phyloP scores from a whole-genome alignment of 53 echinoderm and acorn worm species.

The Echinometra lucunter region DNA sequence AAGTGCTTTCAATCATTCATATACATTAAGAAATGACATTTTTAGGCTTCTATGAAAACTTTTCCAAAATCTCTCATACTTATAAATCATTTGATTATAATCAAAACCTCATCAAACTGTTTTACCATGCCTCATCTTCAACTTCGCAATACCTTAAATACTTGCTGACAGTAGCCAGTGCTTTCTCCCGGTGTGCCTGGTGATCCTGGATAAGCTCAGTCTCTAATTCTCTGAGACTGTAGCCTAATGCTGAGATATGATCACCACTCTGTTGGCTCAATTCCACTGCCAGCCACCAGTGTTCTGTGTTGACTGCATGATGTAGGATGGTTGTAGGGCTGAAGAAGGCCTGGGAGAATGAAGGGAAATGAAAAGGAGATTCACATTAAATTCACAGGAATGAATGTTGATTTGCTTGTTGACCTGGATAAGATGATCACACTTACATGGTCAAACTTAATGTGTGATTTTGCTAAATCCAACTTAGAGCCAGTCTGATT shows the following conservation, averaged over 20 bases:
- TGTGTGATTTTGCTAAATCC: too few relatives aligned
- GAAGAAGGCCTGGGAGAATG: conserved; percentile 39
- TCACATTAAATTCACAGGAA: too few relatives aligned
- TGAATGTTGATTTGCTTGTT: too few relatives aligned
- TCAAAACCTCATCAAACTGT: background rate
- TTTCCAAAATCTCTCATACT: background rate
- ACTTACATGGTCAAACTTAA: too few relatives aligned
- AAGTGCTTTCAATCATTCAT: background rate
- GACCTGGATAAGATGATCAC: too few relatives aligned
- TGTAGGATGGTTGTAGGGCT: conserved; percentile 55
- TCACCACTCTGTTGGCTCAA: conserved; percentile 61
- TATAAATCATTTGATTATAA: background rate
- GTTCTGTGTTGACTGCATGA: conserved; percentile 50
- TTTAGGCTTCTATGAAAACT: background rate
- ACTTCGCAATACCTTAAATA: conserved; percentile 49
- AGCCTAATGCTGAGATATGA: conserved; percentile 57
- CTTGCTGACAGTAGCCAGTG: conserved; percentile 41
- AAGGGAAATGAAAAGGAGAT: too few relatives aligned
- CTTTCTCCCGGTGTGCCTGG: conserved; percentile 57
- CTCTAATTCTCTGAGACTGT: conserved; percentile 58
- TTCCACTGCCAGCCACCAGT: conserved; percentile 60
- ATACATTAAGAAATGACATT: background rate
- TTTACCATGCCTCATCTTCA: background rate
- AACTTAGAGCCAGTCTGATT: too few relatives aligned
- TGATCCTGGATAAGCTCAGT: conserved; percentile 39